Evolutionary conservation across 2,113 vertebrate species (phyloP).

Genomic region (Callithrix jacchus): DNA sequence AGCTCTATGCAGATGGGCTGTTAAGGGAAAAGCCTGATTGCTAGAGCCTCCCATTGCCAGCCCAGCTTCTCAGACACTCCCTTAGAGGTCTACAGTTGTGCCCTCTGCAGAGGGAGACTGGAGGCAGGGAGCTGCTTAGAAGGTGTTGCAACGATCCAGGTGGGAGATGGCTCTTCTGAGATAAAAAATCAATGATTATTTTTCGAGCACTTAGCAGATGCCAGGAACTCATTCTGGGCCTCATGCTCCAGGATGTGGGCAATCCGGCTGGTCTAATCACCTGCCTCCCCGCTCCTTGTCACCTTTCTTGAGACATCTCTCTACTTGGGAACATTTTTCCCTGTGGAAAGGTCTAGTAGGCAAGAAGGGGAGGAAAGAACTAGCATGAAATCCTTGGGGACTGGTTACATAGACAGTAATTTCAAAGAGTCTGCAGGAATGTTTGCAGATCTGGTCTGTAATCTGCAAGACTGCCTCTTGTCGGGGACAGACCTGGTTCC

Average conservation of each 20-base stretch:
- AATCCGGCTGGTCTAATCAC: not conserved
- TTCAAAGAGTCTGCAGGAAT: not conserved
- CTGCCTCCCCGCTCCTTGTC: not conserved
- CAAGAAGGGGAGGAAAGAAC: not conserved
- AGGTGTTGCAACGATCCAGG: not conserved
- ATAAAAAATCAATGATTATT: too few species aligned
- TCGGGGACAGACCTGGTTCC: not conserved
- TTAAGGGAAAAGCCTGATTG: not conserved
- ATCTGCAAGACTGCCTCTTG: not conserved
- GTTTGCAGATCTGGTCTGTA: not conserved
- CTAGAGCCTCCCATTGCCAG: not conserved
- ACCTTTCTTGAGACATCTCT: not conserved
- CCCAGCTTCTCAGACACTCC: not conserved
- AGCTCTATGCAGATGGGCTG: not conserved
- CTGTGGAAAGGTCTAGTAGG: not conserved
- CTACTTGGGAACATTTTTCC: not conserved
- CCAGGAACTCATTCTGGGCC: not conserved
- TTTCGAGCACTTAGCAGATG: not conserved
- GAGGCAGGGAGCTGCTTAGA: not conserved
- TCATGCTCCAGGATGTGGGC: not conserved
- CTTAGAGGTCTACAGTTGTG: not conserved
- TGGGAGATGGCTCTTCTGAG: not conserved
- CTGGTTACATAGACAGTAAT: fast-evolving
- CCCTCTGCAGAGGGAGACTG: not conserved
- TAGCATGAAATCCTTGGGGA: not conserved